Percentiles rank a stretch among this genome's conserved stretches.
These are phyloP conservation scores for Calidris pugnax DNA, from an alignment of 2,113 vertebrate genomes.

Conservation along the genomic window DNA sequence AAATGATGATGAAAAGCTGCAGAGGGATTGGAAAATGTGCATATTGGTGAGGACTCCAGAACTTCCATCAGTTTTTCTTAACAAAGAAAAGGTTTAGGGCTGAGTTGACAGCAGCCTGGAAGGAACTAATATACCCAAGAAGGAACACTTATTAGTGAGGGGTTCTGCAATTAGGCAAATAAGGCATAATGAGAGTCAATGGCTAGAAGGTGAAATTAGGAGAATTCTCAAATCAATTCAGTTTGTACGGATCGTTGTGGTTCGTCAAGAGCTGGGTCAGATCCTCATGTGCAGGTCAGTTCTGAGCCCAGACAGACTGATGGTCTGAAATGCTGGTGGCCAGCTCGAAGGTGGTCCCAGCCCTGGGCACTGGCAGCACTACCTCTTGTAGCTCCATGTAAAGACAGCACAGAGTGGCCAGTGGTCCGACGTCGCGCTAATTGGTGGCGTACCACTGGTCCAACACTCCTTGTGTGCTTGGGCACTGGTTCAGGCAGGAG, in stretches of 20 bases:
- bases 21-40: not conserved
- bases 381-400: accelerated
- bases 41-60: not conserved
- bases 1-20: not conserved
- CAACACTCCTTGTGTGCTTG: not conserved
- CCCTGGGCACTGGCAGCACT: not conserved
- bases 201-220: not conserved
- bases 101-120: not conserved
- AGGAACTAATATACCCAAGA: not conserved
- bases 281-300: not conserved
- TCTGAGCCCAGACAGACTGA: not conserved
- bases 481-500: not conserved
- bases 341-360: not conserved
- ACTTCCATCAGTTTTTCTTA: not conserved
- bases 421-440: accelerated
- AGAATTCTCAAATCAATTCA: not conserved
- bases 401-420: not conserved
- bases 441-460: accelerated
- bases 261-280: not conserved
- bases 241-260: not conserved
- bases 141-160: not conserved
- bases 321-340: not conserved
- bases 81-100: not conserved
- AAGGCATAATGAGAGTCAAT: not conserved
- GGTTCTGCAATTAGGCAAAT: not conserved